phyloP scores from a whole-genome alignment of 2,888 invertebrate genomes.

The Tipula unca region DNA sequence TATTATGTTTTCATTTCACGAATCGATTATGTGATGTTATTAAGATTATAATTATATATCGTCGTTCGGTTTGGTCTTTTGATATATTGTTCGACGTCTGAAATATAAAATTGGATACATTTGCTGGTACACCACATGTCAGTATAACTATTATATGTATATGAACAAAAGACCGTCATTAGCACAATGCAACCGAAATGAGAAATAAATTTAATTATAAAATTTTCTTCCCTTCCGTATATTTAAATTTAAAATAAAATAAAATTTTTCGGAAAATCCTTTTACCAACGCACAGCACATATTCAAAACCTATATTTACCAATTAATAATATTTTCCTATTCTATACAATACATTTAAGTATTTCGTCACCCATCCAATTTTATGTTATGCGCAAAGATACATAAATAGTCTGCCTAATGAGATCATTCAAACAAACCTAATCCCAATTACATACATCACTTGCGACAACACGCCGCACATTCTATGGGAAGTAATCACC shows the following conservation, averaged over 20 bases:
- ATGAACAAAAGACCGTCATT: slow-evolving; percentile 14
- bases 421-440: slow-evolving; percentile 14
- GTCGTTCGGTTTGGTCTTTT: not conserved
- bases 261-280: not conserved
- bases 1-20: not conserved
- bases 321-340: not conserved
- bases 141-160: too few species aligned
- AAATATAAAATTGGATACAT: not conserved
- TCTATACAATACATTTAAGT: not conserved
- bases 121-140: not conserved
- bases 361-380: not conserved
- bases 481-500: not conserved
- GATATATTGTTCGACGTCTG: not conserved
- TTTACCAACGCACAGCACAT: not conserved
- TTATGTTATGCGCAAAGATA: not conserved
- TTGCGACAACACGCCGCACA: not conserved
- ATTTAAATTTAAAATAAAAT: not conserved
- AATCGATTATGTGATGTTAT: slow-evolving; percentile 8
- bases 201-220: not conserved
- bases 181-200: not conserved
- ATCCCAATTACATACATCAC: slow-evolving; percentile 8
- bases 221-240: not conserved
- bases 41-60: not conserved
- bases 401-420: not conserved
- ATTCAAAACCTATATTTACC: not conserved